Conservation (phyloP, 2,113 vertebrate species). For the Otus sunia region DNA sequence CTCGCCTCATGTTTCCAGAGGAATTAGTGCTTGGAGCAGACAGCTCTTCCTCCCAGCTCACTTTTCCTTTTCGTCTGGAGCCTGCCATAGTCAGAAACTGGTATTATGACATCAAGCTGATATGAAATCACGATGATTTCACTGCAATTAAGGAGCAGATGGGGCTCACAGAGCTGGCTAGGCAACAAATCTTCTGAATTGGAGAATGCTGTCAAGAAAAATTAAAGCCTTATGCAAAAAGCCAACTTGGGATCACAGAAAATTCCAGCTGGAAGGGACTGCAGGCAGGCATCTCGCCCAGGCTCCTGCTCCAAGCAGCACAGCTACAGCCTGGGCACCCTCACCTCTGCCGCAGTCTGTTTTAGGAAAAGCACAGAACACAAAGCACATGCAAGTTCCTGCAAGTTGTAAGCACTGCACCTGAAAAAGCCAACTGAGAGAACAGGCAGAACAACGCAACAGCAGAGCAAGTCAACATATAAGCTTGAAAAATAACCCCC, state of each 20-base stretch:
- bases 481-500: neutral
- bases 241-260: neutral
- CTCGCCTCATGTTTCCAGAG: neutral
- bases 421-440: neutral
- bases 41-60: neutral
- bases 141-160: conserved; percentile 32
- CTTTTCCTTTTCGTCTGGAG: neutral
- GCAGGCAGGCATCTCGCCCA: neutral
- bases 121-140: conserved; percentile 26
- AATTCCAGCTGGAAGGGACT: neutral
- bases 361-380: neutral
- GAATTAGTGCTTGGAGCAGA: rapidly evolving
- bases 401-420: neutral
- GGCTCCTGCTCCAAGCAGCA: neutral
- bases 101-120: neutral
- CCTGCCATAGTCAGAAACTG: neutral
- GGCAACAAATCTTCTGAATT: conserved; percentile 30
- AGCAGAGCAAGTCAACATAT: neutral
- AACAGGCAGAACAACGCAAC: neutral
- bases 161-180: neutral
- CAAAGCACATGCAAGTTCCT: neutral
- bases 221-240: neutral
- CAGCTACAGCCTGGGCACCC: neutral
- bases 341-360: neutral
- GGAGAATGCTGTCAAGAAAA: neutral